Base-by-base conservation (phyloP, 1,140 invertebrate genomes). In the Drosophila navojoa region DNA sequence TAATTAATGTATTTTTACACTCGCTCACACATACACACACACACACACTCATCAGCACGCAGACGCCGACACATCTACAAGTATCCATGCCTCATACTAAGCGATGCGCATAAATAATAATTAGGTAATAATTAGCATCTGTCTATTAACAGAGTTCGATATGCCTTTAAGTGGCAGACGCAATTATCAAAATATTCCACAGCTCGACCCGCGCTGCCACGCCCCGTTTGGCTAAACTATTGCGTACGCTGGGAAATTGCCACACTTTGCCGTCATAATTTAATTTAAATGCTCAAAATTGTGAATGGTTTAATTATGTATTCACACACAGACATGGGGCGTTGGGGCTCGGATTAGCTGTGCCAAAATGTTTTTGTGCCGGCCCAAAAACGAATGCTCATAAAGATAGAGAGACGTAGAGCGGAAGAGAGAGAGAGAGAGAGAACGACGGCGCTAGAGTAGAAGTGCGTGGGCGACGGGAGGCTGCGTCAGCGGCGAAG, bases 231-330 rank as follows among this genome's bases (percentile, higher is more conserved):
- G 42, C n/a, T 35, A 49, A 76, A 55, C 69, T 38, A 50, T 55
- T 63, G 9, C 11, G 29, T 44, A 27, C 22, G 9, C 22, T 7
- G 29, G 54, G 38, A 59, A 27, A 67, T 64, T 72, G 60, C 70
- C 67, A 67, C 70, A 67, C 70, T 60, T 72, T 62, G 64, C 55
- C 45, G 61, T 49, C 77, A 85, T 85, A 85, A 85, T 87, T 85
- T 85, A 85, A 85, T 85, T 85, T 87, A 85, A 85, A 87, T 85
- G 75, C 82, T 85, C 82, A 75, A 81, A 79, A 87, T 79, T 87
- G 82, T 81, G 82, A 85, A 85, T 78, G 79, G 75, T 81, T 87
- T 85, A 85, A 85, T 85, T 85, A 85, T 87, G 81, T 87, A 85
- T 86, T 87, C 75, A 66, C 69, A 45, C 64, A 52, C 61, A 60